phyloP scores from a whole-genome alignment of 2,113 vertebrate genomes.

The Anseranas semipalmata region DNA sequence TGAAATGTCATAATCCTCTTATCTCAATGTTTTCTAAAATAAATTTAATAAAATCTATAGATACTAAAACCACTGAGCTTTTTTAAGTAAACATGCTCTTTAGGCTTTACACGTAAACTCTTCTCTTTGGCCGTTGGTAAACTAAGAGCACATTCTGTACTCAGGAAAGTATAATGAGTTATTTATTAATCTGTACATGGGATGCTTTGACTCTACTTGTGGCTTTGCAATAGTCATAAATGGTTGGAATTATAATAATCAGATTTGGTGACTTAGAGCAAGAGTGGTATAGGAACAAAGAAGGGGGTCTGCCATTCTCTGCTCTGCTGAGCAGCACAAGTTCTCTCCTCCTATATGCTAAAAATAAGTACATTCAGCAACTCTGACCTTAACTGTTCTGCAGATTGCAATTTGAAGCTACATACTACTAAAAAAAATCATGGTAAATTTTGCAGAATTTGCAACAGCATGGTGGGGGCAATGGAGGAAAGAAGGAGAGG shows the following conservation, averaged over 20 bases:
- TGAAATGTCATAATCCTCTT: constrained; percentile 31
- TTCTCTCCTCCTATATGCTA: background rate
- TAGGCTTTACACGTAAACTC: background rate
- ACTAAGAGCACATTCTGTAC: too few relatives aligned
- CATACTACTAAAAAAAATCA: background rate
- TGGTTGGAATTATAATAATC: background rate
- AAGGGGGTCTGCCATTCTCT: background rate
- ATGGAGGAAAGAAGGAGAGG: background rate
- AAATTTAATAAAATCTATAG: constrained; percentile 32
- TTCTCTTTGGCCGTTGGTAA: background rate
- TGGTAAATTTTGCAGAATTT: background rate
- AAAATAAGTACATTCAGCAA: background rate
- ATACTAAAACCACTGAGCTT: background rate
- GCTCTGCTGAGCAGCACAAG: background rate
- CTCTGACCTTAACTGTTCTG: background rate
- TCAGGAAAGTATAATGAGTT: background rate
- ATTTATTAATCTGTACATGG: background rate
- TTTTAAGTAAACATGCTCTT: constrained; percentile 11
- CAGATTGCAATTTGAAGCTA: background rate
- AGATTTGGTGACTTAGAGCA: background rate
- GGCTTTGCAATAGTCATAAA: background rate
- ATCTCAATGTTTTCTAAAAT: constrained; percentile 3
- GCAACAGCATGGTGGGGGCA: background rate
- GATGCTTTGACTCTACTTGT: background rate
- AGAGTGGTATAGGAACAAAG: background rate